Evolutionary conservation across 2,113 vertebrate genomes (phyloP).

Genomic region (Azemiops feae): DNA sequence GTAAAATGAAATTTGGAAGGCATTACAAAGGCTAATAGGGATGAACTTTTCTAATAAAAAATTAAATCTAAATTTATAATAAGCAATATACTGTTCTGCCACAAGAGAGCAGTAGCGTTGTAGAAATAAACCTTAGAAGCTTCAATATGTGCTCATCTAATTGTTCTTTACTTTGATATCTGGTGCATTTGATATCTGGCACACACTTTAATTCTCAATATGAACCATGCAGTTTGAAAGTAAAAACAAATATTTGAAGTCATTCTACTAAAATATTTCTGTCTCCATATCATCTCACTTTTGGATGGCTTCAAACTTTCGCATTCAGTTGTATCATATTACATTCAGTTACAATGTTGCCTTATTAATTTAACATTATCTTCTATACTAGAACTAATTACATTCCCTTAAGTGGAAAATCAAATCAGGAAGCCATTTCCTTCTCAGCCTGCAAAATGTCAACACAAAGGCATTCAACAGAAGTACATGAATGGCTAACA

Average conservation of each 20-base stretch:
- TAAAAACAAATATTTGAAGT: constrained; percentile 5
- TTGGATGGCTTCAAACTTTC: constrained; percentile 37
- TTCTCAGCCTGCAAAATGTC: constrained; percentile 51
- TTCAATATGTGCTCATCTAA: background rate
- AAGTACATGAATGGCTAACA: constrained; percentile 30
- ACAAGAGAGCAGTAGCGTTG: constrained; percentile 65
- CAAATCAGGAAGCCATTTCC: constrained; percentile 56
- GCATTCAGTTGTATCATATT: constrained; percentile 21
- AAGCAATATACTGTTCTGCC: constrained; percentile 24
- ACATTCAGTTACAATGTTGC: constrained; percentile 49
- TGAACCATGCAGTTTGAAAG: constrained; percentile 19
- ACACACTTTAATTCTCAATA: background rate
- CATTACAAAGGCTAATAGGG: background rate
- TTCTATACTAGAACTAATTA: constrained; percentile 63
- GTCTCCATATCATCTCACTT: background rate
- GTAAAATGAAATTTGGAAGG: background rate
- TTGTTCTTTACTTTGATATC: constrained; percentile 27
- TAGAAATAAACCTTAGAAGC: background rate
- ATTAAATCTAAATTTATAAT: background rate
- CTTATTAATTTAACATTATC: constrained; percentile 60
- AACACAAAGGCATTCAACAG: constrained; percentile 52
- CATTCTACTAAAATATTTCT: constrained; percentile 30
- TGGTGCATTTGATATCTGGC: constrained; percentile 10
- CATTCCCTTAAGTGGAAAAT: constrained; percentile 60
- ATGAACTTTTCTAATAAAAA: background rate